phyloP scores from a whole-genome alignment of 1,140 invertebrate genomes.

The Nephila pilipes region DNA sequence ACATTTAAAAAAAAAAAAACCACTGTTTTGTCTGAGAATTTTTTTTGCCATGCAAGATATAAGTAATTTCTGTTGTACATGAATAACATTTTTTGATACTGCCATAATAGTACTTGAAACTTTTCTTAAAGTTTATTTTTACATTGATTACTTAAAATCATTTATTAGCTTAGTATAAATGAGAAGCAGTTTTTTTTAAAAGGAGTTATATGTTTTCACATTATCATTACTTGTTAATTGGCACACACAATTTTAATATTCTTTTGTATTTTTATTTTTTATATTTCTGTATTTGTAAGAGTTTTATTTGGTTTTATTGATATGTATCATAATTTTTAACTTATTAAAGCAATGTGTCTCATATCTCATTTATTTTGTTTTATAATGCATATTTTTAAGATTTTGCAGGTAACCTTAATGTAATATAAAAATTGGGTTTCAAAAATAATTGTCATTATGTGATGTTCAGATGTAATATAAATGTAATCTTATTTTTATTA shows the following conservation, averaged over 20 bases:
- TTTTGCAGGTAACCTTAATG: no score
- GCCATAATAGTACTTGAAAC: neutral
- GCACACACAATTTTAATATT: neutral
- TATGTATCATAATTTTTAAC: neutral
- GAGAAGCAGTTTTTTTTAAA: constrained; percentile 24
- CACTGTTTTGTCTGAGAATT: neutral
- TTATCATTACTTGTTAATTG: neutral
- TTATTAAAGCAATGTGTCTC: neutral
- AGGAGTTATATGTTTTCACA: neutral
- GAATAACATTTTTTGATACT: neutral
- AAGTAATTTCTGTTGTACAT: neutral
- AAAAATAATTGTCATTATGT: no score
- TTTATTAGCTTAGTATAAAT: neutral
- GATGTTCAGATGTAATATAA: no score
- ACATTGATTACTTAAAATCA: no score
- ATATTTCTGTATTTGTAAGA: neutral
- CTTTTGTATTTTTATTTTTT: neutral
- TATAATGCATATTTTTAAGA: no score
- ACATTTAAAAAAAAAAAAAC: neutral
- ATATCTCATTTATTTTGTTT: no score
- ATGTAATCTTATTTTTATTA: no score
- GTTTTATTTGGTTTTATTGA: neutral
- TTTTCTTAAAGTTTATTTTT: no score
- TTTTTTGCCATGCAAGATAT: neutral
- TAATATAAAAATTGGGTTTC: no score